Base-by-base conservation (phyloP, 2,888 invertebrate species). In the Osedax fenrisi region DNA sequence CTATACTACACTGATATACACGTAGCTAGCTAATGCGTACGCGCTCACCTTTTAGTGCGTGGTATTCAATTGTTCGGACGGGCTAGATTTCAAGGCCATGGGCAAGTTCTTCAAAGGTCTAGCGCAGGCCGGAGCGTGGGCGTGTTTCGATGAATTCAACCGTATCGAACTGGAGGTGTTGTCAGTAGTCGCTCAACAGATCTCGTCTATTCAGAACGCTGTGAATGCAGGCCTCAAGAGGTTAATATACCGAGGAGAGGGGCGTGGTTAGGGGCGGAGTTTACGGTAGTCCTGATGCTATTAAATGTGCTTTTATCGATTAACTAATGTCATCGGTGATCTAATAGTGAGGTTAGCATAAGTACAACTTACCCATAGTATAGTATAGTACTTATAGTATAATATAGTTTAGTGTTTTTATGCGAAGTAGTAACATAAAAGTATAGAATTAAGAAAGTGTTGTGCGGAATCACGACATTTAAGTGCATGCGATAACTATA, bases 71-170 rank as follows among this genome's bases (percentile, higher is more conserved):
- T 95, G 95, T 81, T 94, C 94, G 0, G 93, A 94, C 78, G 92
- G 93, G 1, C 87, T 95, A 66, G 93, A 95, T 83, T 94, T 91
- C 82, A 92, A 92, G 83, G 92, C 94, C 0, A 88, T 95, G 83
- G 94, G 94, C 26, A 95, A 94, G 85, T 94, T 96, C 86, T 94
- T 96, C 84, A 95, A 95, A 89, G 94, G 94, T 71, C 85, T 94
- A 77, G 84, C 84, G 13, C 84, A 84, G 79, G 90, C 92, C 13
- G 94, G 94, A 22, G 91, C 93, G 0, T 94, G 93, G 93, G 90
- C 92, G 5, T 94, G 94, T 84, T 93, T 94, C 86, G 93, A 94
- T 84, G 94, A 94, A 86, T 94, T 95, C 87, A 93, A 94, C 86
- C 89, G 94, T 78, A 93, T 94, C 79, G 92, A 93, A 82, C 86